Percentiles rank a stretch among this genome's conserved stretches.
These are phyloP conservation scores for Thaumatotibia leucotreta DNA, from an alignment of 1,140 invertebrate species.

Conservation along the genomic window DNA sequence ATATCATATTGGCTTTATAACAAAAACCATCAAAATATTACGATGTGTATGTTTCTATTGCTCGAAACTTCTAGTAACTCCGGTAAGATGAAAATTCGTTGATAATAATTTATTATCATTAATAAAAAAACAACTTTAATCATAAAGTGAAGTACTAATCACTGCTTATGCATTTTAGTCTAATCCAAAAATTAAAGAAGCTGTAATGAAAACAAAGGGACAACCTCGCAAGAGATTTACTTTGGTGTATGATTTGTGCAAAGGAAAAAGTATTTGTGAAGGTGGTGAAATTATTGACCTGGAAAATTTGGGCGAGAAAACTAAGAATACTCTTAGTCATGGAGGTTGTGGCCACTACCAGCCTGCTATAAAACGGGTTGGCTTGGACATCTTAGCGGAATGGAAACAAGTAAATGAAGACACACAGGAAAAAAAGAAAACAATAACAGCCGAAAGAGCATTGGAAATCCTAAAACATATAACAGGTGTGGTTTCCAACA, in stretches of 20 bases:
- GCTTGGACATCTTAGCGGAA: conserved; percentile 95
- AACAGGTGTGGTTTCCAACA: conserved; percentile 71
- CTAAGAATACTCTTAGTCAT: conserved; percentile 94
- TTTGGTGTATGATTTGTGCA: conserved; percentile 99
- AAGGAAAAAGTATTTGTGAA: no score
- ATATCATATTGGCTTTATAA: conserved; percentile 98
- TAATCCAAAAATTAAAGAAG: conserved; percentile 98
- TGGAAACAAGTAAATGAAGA: conserved; percentile 99
- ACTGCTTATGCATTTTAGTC: conserved; percentile 77
- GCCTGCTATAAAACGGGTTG: conserved; percentile 91
- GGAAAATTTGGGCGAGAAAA: conserved; percentile 83
- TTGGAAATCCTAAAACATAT: conserved; percentile 98
- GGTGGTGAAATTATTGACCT: conserved; percentile 98
- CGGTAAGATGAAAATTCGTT: conserved; percentile 79
- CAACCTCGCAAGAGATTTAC: conserved; percentile 95
- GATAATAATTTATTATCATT: background rate
- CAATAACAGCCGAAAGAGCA: conserved; percentile 94
- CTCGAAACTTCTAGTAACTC: conserved; percentile 95
- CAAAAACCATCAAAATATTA: conserved; percentile 97
- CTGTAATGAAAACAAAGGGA: conserved; percentile 96
- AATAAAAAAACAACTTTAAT: conserved; percentile 8
- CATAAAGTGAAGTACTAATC: no score
- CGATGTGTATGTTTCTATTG: conserved; percentile 99
- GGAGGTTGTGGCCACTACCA: conserved; percentile 99
- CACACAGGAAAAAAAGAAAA: conserved; percentile 96